Evolutionary conservation across 2,888 invertebrate species (phyloP).

Genomic region (Harpagoxenus sublaevis): DNA sequence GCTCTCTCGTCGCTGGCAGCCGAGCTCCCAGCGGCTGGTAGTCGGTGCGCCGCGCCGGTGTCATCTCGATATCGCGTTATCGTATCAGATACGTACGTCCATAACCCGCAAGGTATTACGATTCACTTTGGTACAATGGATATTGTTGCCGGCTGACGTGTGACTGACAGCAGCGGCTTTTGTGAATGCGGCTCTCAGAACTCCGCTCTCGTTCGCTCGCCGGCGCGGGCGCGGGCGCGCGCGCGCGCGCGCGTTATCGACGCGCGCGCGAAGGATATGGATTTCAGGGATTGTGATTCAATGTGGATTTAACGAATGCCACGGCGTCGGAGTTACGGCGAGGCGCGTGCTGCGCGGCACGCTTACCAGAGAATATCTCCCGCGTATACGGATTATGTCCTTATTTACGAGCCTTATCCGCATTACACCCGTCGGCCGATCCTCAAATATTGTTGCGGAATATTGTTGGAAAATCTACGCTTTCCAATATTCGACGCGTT

Average conservation of each 20-base stretch:
- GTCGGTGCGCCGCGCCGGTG: constrained; percentile 72
- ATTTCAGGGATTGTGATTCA: constrained; percentile 69
- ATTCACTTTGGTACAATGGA: constrained; percentile 79
- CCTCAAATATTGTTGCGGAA: background rate
- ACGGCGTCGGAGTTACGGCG: background rate
- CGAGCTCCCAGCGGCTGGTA: constrained; percentile 69
- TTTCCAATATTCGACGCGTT: background rate
- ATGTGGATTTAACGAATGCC: constrained; percentile 53
- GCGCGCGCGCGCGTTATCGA: constrained; percentile 60
- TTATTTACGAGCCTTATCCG: constrained; percentile 13
- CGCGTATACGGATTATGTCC: background rate
- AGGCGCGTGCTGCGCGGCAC: constrained; percentile 15
- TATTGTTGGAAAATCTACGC: background rate
- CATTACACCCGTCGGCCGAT: background rate
- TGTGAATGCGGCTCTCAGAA: constrained; percentile 66
- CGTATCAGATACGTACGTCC: constrained; percentile 78
- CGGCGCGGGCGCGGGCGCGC: background rate
- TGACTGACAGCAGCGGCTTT: constrained; percentile 79
- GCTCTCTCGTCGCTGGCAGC: constrained; percentile 69
- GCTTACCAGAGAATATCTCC: constrained; percentile 22
- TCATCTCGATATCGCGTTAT: constrained; percentile 79
- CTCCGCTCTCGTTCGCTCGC: constrained; percentile 56
- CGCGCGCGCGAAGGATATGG: constrained; percentile 67
- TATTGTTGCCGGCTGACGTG: constrained; percentile 79
- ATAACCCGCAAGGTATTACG: constrained; percentile 77